Evolutionary conservation across 2,888 invertebrate species (phyloP), one percentile per base, ranked within the genome.

Genomic region (Stenodera caucasica): DNA sequence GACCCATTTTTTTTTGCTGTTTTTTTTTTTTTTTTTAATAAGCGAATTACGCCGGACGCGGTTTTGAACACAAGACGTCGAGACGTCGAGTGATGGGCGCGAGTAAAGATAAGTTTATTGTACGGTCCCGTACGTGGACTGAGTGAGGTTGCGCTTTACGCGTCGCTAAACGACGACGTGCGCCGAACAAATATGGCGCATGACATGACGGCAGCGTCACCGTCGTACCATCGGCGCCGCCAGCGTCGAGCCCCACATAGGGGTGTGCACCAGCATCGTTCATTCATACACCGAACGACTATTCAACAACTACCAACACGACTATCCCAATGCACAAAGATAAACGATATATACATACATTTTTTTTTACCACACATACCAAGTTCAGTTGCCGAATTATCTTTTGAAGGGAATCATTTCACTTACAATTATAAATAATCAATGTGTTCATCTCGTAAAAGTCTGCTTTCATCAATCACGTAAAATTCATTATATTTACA

Each of bases 61-160:
- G 23, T 37, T 32, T 53, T 68, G 70, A 72, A 71, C 75, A 75
- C 75, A 75, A 63, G 70, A 72, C 75, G 74, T 72, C 69, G 71
- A 50, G 23, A 33, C 60, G 62, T 66, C 61, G 60, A 66, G 66
- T 66, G 66, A 66, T 69, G 65, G 69, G 66, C 66, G 54, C 59
- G 49, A 49, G 55, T 33, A 52, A 30, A 30, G 26, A 50, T 30
- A 18, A 53, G 32, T 63, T 67, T 67, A 60, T 63, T 67, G 66
- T 57, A 64, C 66, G 68, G 67, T 60, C 67, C 68, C 5, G 67
- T 69, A 65, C 67, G 63, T 67, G 67, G 67, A 70, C 70, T 68
- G 69, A 65, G 64, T 67, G 67, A 70, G 63, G 67, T 68, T 70
- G 68, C 70, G 70, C 68, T 56, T 65, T 61, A 57, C 56, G 68